A percentile compares a stretch with the other conserved stretches of the same genome.
phyloP scores from a whole-genome alignment of 2,113 vertebrate species.

The Eulemur macaco region DNA sequence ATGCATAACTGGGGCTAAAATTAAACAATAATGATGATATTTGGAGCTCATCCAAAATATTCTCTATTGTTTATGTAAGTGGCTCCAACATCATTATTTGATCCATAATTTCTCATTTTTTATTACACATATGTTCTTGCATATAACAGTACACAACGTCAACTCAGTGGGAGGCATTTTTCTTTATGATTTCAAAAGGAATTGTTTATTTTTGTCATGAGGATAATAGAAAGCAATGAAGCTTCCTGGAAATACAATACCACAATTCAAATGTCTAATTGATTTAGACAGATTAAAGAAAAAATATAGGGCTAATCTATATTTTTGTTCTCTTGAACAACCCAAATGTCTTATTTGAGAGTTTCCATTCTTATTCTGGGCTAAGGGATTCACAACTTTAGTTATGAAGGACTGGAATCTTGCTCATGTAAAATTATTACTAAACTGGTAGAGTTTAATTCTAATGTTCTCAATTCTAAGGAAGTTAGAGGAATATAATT shows the following conservation, averaged over 20 bases:
- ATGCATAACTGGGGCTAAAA: slow-evolving; percentile 79
- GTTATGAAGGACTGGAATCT: slow-evolving; percentile 61
- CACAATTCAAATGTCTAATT: slow-evolving; percentile 76
- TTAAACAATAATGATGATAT: slow-evolving; percentile 82
- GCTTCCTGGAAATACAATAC: slow-evolving; percentile 76
- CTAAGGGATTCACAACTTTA: slow-evolving; percentile 41
- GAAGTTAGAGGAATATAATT: slow-evolving; percentile 60
- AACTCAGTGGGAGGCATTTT: slow-evolving; percentile 75
- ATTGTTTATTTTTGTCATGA: slow-evolving; percentile 81
- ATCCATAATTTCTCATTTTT: slow-evolving; percentile 82
- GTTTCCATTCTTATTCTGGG: slow-evolving; percentile 57
- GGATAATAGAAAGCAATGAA: slow-evolving; percentile 80
- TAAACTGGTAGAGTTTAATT: slow-evolving; percentile 65
- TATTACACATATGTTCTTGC: slow-evolving; percentile 77
- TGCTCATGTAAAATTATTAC: slow-evolving; percentile 56
- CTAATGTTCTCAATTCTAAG: slow-evolving; percentile 49
- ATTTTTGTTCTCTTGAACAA: slow-evolving; percentile 65
- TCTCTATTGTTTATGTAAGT: slow-evolving; percentile 78
- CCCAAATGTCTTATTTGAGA: slow-evolving; percentile 66
- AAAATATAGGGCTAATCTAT: slow-evolving; percentile 64
- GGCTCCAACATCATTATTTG: slow-evolving; percentile 78
- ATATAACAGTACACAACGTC: slow-evolving; percentile 49
- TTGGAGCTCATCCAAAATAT: slow-evolving; percentile 79
- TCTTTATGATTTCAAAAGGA: slow-evolving; percentile 73
- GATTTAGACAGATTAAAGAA: slow-evolving; percentile 78